Evolutionary conservation across 2,797 vertebrate genomes (phyloP).

Genomic region (Pempheris klunzingeri): DNA sequence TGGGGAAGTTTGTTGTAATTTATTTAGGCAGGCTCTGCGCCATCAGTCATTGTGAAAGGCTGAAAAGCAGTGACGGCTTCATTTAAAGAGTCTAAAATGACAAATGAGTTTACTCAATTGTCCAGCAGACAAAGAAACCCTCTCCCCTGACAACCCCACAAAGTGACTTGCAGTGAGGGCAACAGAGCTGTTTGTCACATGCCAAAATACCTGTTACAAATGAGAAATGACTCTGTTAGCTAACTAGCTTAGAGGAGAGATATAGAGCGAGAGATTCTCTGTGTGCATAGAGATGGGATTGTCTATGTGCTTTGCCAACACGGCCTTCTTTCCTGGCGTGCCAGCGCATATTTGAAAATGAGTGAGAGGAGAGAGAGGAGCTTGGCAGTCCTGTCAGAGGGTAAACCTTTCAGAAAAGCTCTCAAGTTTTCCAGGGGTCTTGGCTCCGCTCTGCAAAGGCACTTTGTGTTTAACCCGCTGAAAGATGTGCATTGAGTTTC

Average conservation of each 20-base stretch:
- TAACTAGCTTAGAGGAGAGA: constrained; percentile 36
- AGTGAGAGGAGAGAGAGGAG: constrained; percentile 38
- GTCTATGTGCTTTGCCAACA: constrained; percentile 29
- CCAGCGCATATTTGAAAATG: constrained; percentile 47
- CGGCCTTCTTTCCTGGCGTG: constrained; percentile 57
- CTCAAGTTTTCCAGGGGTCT: constrained; percentile 62
- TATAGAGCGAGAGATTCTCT: constrained; percentile 8
- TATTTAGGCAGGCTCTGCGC: constrained; percentile 61
- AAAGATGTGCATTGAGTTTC: constrained; percentile 64
- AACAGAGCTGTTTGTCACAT: constrained; percentile 74
- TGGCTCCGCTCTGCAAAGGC: constrained; percentile 56
- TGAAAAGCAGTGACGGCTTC: constrained; percentile 70
- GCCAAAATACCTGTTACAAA: constrained; percentile 74
- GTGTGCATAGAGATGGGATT: constrained; percentile 27
- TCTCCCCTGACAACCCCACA: constrained; percentile 76
- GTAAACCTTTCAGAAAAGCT: constrained; percentile 63
- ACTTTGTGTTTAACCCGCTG: constrained; percentile 50
- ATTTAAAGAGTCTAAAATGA: constrained; percentile 78
- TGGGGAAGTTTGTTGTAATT: constrained; percentile 44
- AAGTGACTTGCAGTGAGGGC: constrained; percentile 58
- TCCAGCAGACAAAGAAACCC: constrained; percentile 74
- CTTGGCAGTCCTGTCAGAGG: constrained; percentile 51
- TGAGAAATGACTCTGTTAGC: constrained; percentile 61
- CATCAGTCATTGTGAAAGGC: constrained; percentile 73
- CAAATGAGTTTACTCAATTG: constrained; percentile 81